Evolutionary conservation across 2,113 vertebrate species (phyloP).

Genomic region (Saccopteryx bilineata): DNA sequence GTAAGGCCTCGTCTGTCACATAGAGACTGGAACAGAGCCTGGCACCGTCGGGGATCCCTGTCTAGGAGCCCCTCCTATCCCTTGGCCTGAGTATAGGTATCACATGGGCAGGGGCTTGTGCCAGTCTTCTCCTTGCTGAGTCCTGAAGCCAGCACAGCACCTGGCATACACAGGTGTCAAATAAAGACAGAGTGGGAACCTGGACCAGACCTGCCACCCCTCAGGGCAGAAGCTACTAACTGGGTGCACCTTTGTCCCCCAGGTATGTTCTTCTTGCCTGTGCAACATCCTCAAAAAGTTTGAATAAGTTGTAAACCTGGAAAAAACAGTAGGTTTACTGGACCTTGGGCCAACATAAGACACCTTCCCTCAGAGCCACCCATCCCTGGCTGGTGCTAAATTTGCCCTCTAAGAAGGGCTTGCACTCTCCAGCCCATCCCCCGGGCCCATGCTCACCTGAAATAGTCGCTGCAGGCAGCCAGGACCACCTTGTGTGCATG

Average conservation of each 20-base stretch:
- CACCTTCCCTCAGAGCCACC: neutral
- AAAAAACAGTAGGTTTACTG: neutral
- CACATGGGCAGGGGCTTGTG: neutral
- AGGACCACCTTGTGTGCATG: constrained; percentile 97
- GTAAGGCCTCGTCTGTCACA: neutral
- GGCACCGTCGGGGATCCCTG: neutral
- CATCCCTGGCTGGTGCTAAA: neutral
- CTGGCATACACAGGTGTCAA: neutral
- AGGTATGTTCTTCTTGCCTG: neutral
- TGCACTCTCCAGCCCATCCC: neutral
- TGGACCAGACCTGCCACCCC: neutral
- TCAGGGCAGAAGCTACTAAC: neutral
- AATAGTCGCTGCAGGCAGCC: constrained; percentile 99
- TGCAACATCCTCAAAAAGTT: neutral
- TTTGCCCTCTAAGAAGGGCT: neutral
- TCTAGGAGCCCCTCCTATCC: neutral
- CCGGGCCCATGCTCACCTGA: constrained; percentile 91
- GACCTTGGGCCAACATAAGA: neutral
- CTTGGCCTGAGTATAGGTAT: neutral
- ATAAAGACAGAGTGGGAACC: neutral
- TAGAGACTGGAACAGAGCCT: neutral
- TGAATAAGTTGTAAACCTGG: neutral
- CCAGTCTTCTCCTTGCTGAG: neutral
- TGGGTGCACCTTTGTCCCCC: neutral
- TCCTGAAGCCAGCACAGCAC: neutral